These are phyloP conservation scores for Tetranychus truncatus DNA, from an alignment of 2,888 invertebrate species.

Conservation along the genomic window DNA sequence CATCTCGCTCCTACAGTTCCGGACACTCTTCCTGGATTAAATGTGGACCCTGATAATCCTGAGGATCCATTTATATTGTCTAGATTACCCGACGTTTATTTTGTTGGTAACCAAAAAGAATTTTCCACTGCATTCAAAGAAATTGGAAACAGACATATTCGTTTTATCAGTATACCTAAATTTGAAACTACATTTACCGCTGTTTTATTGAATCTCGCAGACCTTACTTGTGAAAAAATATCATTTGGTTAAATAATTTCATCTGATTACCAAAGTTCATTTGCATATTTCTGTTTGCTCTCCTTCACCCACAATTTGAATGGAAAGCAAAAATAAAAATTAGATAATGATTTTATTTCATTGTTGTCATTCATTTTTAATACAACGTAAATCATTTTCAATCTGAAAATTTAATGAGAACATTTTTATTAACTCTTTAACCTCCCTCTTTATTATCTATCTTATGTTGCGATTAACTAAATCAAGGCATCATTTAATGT, in stretches of 20 bases:
- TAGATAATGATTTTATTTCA: too few relatives aligned
- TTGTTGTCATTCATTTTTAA: too few relatives aligned
- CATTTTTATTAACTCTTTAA: too few relatives aligned
- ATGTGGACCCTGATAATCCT: slow-evolving; percentile 51
- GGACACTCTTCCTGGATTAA: slow-evolving; percentile 59
- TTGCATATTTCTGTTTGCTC: too few relatives aligned
- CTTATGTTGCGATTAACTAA: too few relatives aligned
- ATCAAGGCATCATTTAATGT: too few relatives aligned
- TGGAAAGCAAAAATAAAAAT: too few relatives aligned
- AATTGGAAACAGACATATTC: slow-evolving; percentile 4
- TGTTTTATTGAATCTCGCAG: slow-evolving; percentile 58
- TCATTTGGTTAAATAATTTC: slow-evolving; percentile 11
- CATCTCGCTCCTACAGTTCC: slow-evolving; percentile 85
- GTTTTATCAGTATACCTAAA: slow-evolving; percentile 47
- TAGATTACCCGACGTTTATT: slow-evolving; percentile 67
- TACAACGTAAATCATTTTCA: too few relatives aligned
- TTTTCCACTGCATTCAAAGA: slow-evolving; percentile 10
- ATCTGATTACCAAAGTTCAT: not conserved
- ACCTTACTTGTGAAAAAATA: slow-evolving; percentile 39
- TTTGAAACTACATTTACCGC: slow-evolving; percentile 53
- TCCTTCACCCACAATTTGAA: too few relatives aligned
- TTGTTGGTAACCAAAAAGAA: slow-evolving; percentile 56
- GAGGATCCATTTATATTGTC: slow-evolving; percentile 67
- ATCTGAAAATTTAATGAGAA: too few relatives aligned
- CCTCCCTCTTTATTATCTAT: too few relatives aligned